phyloP scores from a whole-genome alignment of 37 sponge, comb jelly and placozoan genomes.

The Lycopodina hypogea region DNA sequence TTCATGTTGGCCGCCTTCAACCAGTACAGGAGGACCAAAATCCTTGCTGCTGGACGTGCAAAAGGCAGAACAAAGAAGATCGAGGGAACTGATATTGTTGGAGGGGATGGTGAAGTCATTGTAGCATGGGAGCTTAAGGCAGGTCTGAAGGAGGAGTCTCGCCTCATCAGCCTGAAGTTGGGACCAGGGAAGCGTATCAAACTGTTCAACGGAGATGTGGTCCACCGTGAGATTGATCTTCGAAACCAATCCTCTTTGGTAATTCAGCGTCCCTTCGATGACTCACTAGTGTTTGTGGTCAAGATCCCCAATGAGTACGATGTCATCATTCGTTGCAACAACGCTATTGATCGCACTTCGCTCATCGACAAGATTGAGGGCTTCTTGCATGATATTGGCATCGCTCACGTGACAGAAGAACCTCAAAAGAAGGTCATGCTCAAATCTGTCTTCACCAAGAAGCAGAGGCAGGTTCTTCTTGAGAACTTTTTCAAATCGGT shows the following conservation, averaged over 20 bases:
- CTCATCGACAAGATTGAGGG: conserved; percentile 60
- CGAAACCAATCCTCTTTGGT: conserved; percentile 41
- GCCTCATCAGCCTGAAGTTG: conserved; percentile 65
- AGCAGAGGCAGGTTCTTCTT: conserved; percentile 66
- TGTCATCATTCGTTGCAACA: conserved; percentile 40
- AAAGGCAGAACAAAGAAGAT: conserved; percentile 53
- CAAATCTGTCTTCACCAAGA: conserved; percentile 64
- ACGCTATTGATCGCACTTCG: conserved; percentile 38
- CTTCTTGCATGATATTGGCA: conserved; percentile 56
- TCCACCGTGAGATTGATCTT: conserved; percentile 65
- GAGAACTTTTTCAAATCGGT: conserved; percentile 89
- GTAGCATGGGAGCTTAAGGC: conserved; percentile 59
- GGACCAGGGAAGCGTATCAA: conserved; percentile 59
- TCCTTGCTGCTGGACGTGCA: conserved; percentile 36
- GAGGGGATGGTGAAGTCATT: conserved; percentile 52
- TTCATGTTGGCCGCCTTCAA: conserved; percentile 65
- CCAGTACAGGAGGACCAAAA: conserved; percentile 44
- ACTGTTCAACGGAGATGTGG: conserved; percentile 38
- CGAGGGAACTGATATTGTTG: conserved; percentile 59
- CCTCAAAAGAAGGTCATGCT: conserved; percentile 46
- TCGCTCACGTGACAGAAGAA: conserved; percentile 53
- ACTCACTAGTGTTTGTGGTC: conserved; percentile 41
- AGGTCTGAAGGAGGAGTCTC: conserved; percentile 51
- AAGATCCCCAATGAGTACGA: conserved; percentile 79
- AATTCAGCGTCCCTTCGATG: conserved; percentile 61